Evolutionary conservation across 1,140 invertebrate species (phyloP).

Genomic region (Conopomorpha cramerella): DNA sequence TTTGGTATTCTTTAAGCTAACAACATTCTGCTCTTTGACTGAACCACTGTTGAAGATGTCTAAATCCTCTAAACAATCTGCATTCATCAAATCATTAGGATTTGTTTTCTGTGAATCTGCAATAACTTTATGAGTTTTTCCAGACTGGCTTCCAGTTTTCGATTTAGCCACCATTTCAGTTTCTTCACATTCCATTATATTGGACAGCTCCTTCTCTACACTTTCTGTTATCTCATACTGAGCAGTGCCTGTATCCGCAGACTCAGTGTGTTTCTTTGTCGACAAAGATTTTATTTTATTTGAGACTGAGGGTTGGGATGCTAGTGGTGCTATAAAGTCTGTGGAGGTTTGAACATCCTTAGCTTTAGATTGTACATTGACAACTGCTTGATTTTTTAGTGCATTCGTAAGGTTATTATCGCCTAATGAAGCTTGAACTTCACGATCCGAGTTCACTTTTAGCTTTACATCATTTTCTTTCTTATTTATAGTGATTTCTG

Average conservation of each 20-base stretch:
- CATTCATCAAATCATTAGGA: constrained; percentile 8
- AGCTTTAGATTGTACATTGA: too few relatives aligned
- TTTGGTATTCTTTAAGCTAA: constrained; percentile 16
- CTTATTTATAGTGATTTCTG: constrained; percentile 38
- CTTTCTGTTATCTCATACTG: constrained; percentile 37
- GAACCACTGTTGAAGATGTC: constrained; percentile 35
- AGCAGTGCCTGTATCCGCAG: constrained; percentile 32
- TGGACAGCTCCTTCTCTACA: constrained; percentile 35
- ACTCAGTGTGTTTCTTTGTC: constrained; percentile 34
- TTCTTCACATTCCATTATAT: constrained; percentile 25
- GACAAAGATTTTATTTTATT: constrained; percentile 25
- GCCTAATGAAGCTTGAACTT: constrained; percentile 23
- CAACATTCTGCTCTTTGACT: constrained; percentile 22
- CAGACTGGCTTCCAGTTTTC: too few relatives aligned
- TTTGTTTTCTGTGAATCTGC: constrained; percentile 7
- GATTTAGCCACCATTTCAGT: too few relatives aligned
- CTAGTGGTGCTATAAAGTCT: too few relatives aligned
- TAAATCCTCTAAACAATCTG: constrained; percentile 22
- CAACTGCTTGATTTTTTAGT: too few relatives aligned
- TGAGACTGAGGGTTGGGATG: too few relatives aligned
- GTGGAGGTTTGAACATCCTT: too few relatives aligned
- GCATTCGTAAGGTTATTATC: too few relatives aligned
- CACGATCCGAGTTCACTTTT: constrained; percentile 27
- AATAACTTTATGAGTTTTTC: constrained; percentile 2
- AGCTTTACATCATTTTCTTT: constrained; percentile 31